A percentile compares a stretch with the other conserved stretches of the same genome.
phyloP scores from a whole-genome alignment of 2,797 vertebrate genomes.

The Leptodactylus fallax region DNA sequence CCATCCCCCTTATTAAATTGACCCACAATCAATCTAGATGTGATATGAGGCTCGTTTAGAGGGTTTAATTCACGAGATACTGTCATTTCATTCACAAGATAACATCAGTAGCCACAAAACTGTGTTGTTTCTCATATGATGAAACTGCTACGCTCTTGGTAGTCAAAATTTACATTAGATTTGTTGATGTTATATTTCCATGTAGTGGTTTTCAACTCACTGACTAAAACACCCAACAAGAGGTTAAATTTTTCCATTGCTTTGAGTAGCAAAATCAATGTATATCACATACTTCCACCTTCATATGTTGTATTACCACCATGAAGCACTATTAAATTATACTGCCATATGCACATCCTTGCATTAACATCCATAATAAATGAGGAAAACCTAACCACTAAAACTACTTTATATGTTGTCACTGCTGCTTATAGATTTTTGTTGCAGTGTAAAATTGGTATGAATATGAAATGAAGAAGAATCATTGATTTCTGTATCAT shows the following conservation, averaged over 20 bases:
- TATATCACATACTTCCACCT: constrained; percentile 45
- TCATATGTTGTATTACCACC: constrained; percentile 47
- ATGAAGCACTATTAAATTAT: constrained; percentile 55
- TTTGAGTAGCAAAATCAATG: constrained; percentile 37
- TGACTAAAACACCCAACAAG: neutral
- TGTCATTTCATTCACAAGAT: neutral
- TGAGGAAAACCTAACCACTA: constrained; percentile 57
- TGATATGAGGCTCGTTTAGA: neutral
- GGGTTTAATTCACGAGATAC: neutral
- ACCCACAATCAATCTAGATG: neutral
- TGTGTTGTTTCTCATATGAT: neutral
- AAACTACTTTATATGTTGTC: constrained; percentile 57
- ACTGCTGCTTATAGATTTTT: constrained; percentile 55
- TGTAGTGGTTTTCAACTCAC: neutral
- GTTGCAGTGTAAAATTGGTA: constrained; percentile 47
- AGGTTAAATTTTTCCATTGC: constrained; percentile 1
- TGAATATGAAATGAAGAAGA: constrained; percentile 53
- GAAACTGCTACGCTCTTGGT: neutral
- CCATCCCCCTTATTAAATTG: neutral
- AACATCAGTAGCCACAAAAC: neutral
- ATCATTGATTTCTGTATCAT: constrained; percentile 37
- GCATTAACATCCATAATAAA: constrained; percentile 61
- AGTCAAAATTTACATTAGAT: neutral
- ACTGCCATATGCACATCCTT: constrained; percentile 55
- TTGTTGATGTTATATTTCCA: neutral